Evolutionary conservation across 2,797 vertebrate species (phyloP), one percentile per base, ranked within the genome.

Genomic region (Microctenopoma stevenorrisi): DNA sequence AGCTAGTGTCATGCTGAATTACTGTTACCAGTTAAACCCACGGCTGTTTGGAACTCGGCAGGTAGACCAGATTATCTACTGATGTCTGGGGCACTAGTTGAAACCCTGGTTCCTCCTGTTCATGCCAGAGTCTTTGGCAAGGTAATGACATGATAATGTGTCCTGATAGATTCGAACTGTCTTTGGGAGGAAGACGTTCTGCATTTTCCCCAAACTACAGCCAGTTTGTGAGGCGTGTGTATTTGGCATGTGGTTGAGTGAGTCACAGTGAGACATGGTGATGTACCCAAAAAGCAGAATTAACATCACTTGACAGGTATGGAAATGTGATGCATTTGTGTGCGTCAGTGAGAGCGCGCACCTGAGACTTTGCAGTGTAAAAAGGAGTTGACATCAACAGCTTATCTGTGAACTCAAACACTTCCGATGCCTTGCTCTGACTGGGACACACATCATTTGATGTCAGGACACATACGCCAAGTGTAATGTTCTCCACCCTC

Each of bases 231-330:
- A 18, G 2, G 1, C 50, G 30, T 51, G 53, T 58, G 47, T 53
- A 4, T 42, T 2, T 37, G 5, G 5, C 1, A 0, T 44, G 47
- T 60, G 52, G 40, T 50, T 3, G 28, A 49, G 30, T 60, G 57
- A 51, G 25, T 49, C 60, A 66, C 58, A 33, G 4, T 4, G 9
- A 74, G 9, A 62, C 44, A 58, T 30, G 6, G 13, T 35, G 44
- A 72, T 35, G 56, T 30, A 54, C 18, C 25, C n/a, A 50, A 70
- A 76, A 52, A 30, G 13, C 40, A 66, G 57, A 49, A 37, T 25
- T 64, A 74, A 68, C 28, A 16, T 47, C 43, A 50, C 33, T 25
- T 56, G 78, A 67, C 72, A 69, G 68, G 54, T 55, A 50, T 57
- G 62, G 77, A 35, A 61, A 72, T 13, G 46, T 37, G 26, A 68